These are phyloP conservation scores for Pachydiplax longipennis DNA, from an alignment of 2,888 invertebrate species.

Conservation along the genomic window DNA sequence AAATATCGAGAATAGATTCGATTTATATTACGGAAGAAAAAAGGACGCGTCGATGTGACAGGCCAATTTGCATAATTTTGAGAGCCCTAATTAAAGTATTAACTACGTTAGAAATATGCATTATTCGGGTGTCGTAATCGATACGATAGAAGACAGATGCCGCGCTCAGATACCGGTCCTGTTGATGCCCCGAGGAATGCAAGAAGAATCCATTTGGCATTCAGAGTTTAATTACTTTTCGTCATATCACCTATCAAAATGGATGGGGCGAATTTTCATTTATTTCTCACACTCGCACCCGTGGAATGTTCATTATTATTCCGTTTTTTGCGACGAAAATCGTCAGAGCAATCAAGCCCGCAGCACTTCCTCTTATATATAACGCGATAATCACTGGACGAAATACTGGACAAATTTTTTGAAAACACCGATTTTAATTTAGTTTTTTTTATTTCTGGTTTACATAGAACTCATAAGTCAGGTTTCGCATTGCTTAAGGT, in stretches of 20 bases:
- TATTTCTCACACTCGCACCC: background rate
- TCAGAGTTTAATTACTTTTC: slow-evolving; percentile 11
- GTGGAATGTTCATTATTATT: background rate
- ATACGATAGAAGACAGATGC: background rate
- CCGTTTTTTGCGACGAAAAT: background rate
- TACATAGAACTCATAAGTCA: background rate
- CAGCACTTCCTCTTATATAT: background rate
- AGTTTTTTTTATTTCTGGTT: background rate
- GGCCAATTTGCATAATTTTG: slow-evolving; percentile 30
- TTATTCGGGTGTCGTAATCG: slow-evolving; percentile 31
- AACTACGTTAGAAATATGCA: background rate
- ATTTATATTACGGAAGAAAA: background rate
- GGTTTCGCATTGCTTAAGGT: too few relatives aligned
- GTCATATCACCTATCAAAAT: background rate
- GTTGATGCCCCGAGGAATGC: background rate
- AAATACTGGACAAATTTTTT: background rate
- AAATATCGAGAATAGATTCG: background rate
- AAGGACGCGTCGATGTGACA: background rate
- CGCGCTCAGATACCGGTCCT: slow-evolving; percentile 21
- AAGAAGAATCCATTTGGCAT: slow-evolving; percentile 22
- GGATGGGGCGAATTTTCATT: background rate
- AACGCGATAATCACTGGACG: background rate
- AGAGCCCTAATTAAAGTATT: background rate
- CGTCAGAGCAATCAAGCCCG: background rate
- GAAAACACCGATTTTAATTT: background rate